phyloP scores from a whole-genome alignment of 2,797 vertebrate genomes.

The Florisuga fusca region DNA sequence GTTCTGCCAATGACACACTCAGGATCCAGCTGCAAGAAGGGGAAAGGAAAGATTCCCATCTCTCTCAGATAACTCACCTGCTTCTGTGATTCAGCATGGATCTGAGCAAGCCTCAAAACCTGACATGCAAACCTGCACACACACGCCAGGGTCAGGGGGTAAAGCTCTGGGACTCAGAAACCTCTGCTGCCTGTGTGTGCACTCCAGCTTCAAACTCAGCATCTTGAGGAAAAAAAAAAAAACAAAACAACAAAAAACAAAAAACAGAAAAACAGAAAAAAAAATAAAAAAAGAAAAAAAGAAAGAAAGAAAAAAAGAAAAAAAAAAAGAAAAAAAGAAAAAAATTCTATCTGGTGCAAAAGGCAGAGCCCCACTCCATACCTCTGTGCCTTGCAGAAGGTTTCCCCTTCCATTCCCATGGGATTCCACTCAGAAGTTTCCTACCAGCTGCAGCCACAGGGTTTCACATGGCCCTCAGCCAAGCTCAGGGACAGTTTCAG shows the following conservation, averaged over 20 bases:
- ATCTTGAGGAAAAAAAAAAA: not conserved
- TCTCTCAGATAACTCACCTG: not conserved
- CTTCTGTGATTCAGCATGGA: not conserved
- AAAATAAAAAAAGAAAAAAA: no score
- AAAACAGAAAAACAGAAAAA: no score
- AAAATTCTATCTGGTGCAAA: not conserved
- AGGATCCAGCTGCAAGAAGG: not conserved
- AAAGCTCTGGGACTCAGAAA: not conserved
- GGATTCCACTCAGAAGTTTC: not conserved
- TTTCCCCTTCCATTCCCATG: not conserved
- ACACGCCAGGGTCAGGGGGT: not conserved
- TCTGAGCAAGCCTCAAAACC: not conserved
- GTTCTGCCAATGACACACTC: not conserved
- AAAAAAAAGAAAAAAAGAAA: no score
- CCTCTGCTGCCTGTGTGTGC: not conserved
- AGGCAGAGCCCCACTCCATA: not conserved
- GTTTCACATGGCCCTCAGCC: slow-evolving; percentile 26
- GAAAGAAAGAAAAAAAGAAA: no score
- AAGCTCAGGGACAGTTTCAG: slow-evolving; percentile 1
- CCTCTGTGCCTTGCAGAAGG: rapidly evolving
- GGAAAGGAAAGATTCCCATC: not conserved
- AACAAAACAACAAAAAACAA: no score
- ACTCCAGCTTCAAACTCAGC: not conserved
- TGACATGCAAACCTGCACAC: not conserved
- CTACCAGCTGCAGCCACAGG: not conserved